A percentile compares a stretch with the other conserved stretches of the same genome.
These are phyloP conservation scores for Tuta absoluta DNA, from an alignment of 2,888 invertebrate species.

Conservation along the genomic window DNA sequence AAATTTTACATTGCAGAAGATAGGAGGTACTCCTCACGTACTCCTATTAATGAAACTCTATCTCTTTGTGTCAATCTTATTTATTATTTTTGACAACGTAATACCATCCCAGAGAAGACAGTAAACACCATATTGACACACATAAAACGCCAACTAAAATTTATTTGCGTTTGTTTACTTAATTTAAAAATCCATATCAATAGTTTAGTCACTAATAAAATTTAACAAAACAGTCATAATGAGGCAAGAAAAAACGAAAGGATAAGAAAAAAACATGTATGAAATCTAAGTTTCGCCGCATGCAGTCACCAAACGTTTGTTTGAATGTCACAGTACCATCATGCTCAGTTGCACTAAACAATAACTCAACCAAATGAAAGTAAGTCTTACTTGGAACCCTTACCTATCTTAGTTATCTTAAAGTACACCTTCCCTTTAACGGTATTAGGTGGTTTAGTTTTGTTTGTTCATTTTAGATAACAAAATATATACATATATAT, in stretches of 20 bases:
- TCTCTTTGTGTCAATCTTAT: no score
- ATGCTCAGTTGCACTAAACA: constrained; percentile 1
- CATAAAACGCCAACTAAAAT: background rate
- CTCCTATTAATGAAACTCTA: no score
- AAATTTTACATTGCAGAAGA: no score
- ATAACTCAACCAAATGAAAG: constrained; percentile 37
- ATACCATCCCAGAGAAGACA: no score
- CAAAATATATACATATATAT: no score
- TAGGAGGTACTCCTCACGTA: no score
- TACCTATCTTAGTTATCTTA: background rate
- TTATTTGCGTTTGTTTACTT: background rate
- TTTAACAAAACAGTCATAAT: background rate
- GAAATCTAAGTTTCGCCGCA: background rate
- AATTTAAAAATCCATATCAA: background rate
- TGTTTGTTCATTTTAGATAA: background rate
- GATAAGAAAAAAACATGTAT: background rate
- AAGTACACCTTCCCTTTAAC: background rate
- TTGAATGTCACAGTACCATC: background rate
- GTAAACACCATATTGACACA: no score
- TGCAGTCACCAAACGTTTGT: background rate
- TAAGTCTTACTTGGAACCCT: constrained; percentile 34
- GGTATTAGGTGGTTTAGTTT: background rate
- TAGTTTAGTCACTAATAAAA: background rate
- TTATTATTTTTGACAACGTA: no score
- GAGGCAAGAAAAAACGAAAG: background rate